Conservation (phyloP, 2,113 vertebrate genomes). For the Tringa solitaria region DNA sequence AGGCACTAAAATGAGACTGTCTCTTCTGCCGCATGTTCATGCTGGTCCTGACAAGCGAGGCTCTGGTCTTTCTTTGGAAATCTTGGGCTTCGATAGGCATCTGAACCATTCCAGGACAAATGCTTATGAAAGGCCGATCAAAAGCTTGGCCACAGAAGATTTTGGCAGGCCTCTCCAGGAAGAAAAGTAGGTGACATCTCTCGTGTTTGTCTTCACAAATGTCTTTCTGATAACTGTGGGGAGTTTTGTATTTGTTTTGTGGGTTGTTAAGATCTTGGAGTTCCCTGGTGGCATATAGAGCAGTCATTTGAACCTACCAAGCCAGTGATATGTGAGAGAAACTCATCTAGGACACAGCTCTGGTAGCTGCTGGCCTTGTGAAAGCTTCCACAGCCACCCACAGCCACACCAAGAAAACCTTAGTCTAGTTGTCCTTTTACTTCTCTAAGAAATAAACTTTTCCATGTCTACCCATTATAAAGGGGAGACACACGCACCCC, state of each 20-base stretch:
- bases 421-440: not conserved
- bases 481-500: not conserved
- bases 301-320: not conserved
- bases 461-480: not conserved
- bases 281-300: not conserved
- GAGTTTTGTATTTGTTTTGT: not conserved
- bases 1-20: not conserved
- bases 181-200: not conserved
- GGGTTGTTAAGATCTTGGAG: not conserved
- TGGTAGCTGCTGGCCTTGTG: not conserved
- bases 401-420: not conserved
- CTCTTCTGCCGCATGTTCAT: not conserved
- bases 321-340: not conserved
- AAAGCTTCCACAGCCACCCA: not conserved
- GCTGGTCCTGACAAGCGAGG: not conserved
- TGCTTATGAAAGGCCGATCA: rapidly evolving
- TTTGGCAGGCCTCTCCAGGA: not conserved
- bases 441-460: not conserved
- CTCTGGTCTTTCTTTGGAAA: not conserved
- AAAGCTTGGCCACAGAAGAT: not conserved
- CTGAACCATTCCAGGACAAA: not conserved
- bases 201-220: not conserved
- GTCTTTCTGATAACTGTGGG: not conserved
- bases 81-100: rapidly evolving
- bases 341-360: not conserved